A percentile compares a stretch with the other conserved stretches of the same genome.
phyloP scores from a whole-genome alignment of 64 coral and sea anemone genomes.

The Porites lutea region DNA sequence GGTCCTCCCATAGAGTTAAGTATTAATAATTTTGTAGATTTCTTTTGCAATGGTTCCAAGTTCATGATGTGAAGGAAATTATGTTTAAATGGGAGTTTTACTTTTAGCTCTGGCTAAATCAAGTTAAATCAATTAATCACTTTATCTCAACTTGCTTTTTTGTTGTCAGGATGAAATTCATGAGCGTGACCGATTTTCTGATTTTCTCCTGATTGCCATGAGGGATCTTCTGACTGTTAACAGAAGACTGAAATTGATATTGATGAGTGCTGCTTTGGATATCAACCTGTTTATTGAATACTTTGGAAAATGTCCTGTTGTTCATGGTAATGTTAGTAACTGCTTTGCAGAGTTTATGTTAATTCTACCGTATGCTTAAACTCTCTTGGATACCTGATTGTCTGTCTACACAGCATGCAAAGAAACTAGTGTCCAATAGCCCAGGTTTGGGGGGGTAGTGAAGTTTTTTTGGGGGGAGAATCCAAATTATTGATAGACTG shows the following conservation, averaged over 20 bases:
- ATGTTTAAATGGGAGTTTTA: background rate
- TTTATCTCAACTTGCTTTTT: background rate
- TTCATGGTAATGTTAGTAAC: constrained; percentile 69
- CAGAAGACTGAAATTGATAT: constrained; percentile 83
- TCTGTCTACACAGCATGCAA: too few relatives aligned
- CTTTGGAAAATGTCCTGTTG: constrained; percentile 94
- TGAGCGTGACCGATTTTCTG: constrained; percentile 94
- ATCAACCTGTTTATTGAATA: constrained; percentile 93
- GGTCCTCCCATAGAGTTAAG: too few relatives aligned
- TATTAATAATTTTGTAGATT: too few relatives aligned
- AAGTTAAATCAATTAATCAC: background rate
- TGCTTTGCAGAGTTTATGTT: too few relatives aligned
- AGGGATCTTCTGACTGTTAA: constrained; percentile 86
- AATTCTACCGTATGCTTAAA: too few relatives aligned
- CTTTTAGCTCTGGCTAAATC: too few relatives aligned
- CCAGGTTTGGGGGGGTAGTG: too few relatives aligned
- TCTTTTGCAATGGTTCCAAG: too few relatives aligned
- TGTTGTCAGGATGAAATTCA: constrained; percentile 92
- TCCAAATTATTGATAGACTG: too few relatives aligned
- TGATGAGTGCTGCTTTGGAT: constrained; percentile 98
- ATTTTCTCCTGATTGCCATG: constrained; percentile 93
- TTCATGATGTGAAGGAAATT: background rate
- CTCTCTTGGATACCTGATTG: too few relatives aligned
- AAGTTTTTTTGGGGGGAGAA: too few relatives aligned
- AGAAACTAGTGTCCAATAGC: too few relatives aligned